Evolutionary conservation across 2,797 vertebrate genomes (phyloP).

Genomic region (Buphagus erythrorhynchus): DNA sequence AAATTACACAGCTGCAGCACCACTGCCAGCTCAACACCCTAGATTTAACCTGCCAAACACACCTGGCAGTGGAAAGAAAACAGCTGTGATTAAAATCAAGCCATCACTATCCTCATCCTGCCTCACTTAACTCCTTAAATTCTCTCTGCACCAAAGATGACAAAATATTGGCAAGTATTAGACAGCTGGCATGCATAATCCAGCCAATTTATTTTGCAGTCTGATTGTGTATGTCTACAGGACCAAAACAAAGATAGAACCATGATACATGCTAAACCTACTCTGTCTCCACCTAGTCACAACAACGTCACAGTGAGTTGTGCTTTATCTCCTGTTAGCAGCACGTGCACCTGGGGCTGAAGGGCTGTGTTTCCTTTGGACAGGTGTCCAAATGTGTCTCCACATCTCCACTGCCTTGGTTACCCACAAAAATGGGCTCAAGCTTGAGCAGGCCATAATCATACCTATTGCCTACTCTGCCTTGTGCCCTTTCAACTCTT

Average conservation of each 20-base stretch:
- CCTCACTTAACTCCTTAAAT: neutral
- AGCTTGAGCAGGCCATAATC: neutral
- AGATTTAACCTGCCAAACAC: neutral
- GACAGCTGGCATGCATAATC: neutral
- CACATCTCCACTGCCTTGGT: fast-evolving
- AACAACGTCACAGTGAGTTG: neutral
- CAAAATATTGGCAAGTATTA: neutral
- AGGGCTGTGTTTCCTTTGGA: neutral
- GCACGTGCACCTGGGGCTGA: fast-evolving
- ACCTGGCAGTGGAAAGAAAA: neutral
- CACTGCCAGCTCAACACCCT: neutral
- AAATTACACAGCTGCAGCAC: neutral
- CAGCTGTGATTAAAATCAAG: neutral
- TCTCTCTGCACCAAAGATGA: neutral
- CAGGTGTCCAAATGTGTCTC: fast-evolving
- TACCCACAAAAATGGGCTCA: neutral
- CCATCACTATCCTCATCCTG: neutral
- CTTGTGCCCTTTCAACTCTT: neutral
- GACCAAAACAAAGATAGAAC: neutral
- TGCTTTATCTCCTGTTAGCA: neutral
- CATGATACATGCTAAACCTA: neutral
- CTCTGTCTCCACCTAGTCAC: neutral
- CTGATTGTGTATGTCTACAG: neutral
- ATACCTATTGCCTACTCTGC: neutral
- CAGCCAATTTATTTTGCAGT: neutral